A percentile compares a stretch with the other conserved stretches of the same genome.
Evolutionary conservation across 2,113 vertebrate genomes (phyloP).

Genomic region (Corythaeola cristata): DNA sequence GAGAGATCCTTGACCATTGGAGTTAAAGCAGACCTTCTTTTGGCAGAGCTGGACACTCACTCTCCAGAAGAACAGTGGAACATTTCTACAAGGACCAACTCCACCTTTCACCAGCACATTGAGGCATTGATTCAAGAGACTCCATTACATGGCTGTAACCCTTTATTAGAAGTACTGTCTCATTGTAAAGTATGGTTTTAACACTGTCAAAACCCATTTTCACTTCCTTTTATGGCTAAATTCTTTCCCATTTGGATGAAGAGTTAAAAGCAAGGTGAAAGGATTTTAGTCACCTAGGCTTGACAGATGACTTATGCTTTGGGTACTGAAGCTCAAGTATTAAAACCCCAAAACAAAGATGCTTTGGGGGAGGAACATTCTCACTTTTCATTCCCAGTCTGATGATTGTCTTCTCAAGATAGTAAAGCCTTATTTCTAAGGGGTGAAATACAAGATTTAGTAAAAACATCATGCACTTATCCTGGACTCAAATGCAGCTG

Average conservation of each 20-base stretch:
- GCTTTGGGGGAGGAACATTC: background rate
- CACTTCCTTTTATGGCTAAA: background rate
- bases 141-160: background rate
- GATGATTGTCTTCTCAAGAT: background rate
- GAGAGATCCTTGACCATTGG: background rate
- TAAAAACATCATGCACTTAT: rapidly evolving
- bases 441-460: background rate
- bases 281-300: background rate
- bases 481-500: background rate
- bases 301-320: background rate
- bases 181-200: background rate
- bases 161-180: background rate
- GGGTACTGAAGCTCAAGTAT: background rate
- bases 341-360: background rate
- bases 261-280: background rate
- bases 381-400: background rate
- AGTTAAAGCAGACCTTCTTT: background rate
- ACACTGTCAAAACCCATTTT: background rate
- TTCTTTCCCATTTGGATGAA: background rate
- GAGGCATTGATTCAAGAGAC: background rate
- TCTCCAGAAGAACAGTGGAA: background rate
- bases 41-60: background rate
- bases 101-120: background rate
- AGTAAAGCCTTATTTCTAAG: background rate
- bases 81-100: background rate